phyloP scores from a whole-genome alignment of 2,113 vertebrate genomes.

The Thunnus maccoyii region DNA sequence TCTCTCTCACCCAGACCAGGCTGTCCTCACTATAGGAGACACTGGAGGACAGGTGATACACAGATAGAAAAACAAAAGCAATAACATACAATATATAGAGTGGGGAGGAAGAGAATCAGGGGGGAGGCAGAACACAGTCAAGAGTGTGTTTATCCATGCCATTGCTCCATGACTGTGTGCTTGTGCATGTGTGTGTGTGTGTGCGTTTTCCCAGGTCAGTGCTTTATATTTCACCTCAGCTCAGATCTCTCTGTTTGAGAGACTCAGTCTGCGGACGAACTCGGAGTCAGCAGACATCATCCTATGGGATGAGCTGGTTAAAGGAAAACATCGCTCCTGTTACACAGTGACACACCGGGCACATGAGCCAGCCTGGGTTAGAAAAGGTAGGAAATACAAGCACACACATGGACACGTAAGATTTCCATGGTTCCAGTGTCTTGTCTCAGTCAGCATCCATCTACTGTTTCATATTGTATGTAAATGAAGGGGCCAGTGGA shows the following conservation, averaged over 20 bases:
- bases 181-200: slow-evolving; percentile 25
- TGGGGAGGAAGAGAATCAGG: not conserved
- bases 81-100: not conserved
- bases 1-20: slow-evolving; percentile 79
- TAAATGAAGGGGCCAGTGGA: not conserved
- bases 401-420: not conserved
- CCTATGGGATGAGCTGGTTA: slow-evolving; percentile 85
- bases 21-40: slow-evolving; percentile 87
- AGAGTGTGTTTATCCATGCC: not conserved
- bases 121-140: not conserved
- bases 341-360: slow-evolving; percentile 79
- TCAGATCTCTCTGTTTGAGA: slow-evolving; percentile 82
- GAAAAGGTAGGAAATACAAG: slow-evolving; percentile 82
- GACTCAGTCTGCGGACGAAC: slow-evolving; percentile 62
- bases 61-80: not conserved
- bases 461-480: not conserved
- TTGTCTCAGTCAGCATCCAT: not conserved
- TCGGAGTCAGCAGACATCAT: slow-evolving; percentile 79
- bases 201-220: slow-evolving; percentile 78
- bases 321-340: slow-evolving; percentile 85
- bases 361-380: slow-evolving; percentile 86
- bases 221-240: slow-evolving; percentile 83
- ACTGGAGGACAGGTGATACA: slow-evolving; percentile 86
- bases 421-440: not conserved
- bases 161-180: not conserved